phyloP scores from a whole-genome alignment of 2,797 vertebrate genomes.

The Delichon dasypus region DNA sequence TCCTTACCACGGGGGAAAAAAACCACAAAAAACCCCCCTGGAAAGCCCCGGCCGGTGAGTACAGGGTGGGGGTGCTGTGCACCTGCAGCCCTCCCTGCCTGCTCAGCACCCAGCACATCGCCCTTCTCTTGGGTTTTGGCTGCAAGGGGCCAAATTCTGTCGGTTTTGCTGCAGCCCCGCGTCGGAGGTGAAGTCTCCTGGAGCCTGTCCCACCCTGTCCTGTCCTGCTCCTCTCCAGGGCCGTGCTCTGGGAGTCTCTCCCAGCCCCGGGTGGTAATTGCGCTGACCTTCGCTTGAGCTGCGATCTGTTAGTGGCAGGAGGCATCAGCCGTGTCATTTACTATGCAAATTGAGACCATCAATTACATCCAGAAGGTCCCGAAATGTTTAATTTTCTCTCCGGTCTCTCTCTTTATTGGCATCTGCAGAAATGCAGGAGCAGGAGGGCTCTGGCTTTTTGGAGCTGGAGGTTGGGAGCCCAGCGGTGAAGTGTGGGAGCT shows the following conservation, averaged over 20 bases:
- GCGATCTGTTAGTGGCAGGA: conserved; percentile 47
- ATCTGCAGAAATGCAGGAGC: conserved; percentile 3
- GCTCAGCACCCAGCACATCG: neutral
- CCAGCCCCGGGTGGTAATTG: conserved; percentile 1
- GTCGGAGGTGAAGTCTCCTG: rapidly evolving
- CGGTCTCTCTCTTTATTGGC: conserved; percentile 31
- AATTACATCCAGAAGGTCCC: conserved; percentile 54
- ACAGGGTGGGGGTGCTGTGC: neutral
- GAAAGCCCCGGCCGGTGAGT: rapidly evolving
- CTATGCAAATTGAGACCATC: conserved; percentile 68
- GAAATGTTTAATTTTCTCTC: conserved; percentile 43
- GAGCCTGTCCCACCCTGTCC: neutral
- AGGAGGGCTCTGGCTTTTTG: neutral
- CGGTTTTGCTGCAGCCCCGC: neutral
- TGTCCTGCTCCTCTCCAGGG: neutral
- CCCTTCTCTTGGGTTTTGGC: neutral
- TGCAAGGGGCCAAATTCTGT: neutral
- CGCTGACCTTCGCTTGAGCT: conserved; percentile 54
- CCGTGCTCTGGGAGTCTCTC: neutral
- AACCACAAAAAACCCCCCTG: neutral
- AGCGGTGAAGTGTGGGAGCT: neutral
- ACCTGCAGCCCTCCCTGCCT: neutral
- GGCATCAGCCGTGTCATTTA: conserved; percentile 57
- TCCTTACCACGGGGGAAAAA: neutral
- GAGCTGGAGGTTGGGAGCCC: conserved; percentile 1